Evolutionary conservation across 2,888 invertebrate genomes (phyloP).

Genomic region (Caenorhabditis sp.): DNA sequence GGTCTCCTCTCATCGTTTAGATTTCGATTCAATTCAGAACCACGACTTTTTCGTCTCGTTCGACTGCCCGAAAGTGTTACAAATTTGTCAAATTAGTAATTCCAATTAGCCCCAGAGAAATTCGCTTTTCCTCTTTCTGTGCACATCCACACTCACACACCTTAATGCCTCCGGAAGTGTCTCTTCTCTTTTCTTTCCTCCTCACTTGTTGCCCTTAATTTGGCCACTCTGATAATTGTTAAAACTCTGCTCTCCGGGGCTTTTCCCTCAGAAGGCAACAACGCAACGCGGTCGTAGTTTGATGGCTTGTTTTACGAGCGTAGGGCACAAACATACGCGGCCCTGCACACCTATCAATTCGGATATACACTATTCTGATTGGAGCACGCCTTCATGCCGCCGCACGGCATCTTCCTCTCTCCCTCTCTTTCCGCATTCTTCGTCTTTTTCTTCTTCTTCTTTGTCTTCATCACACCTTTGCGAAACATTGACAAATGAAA

Average conservation of each 20-base stretch:
- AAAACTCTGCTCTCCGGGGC: not conserved
- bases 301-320: constrained; percentile 49
- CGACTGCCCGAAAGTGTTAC: constrained; percentile 19
- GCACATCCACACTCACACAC: constrained; percentile 3
- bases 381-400: constrained; percentile 29
- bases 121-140: not conserved
- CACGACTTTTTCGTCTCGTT: constrained; percentile 12
- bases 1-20: too few species aligned
- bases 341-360: constrained; percentile 36
- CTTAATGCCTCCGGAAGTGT: constrained; percentile 11
- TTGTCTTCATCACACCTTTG: constrained; percentile 10
- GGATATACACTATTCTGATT: constrained; percentile 43
- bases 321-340: constrained; percentile 17
- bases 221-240: constrained; percentile 47
- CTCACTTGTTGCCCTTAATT: constrained; percentile 21
- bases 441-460: not conserved
- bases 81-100: constrained; percentile 42
- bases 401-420: not conserved
- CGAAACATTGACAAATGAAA: constrained; percentile 10
- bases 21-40: constrained; percentile 18
- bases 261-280: constrained; percentile 18
- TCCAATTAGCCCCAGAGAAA: constrained; percentile 22
- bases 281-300: constrained; percentile 19
- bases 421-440: not conserved
- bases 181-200: not conserved